Evolutionary conservation across 2,888 invertebrate species (phyloP), one percentile per base, ranked within the genome.

Genomic region (Heliothis peltigera): DNA sequence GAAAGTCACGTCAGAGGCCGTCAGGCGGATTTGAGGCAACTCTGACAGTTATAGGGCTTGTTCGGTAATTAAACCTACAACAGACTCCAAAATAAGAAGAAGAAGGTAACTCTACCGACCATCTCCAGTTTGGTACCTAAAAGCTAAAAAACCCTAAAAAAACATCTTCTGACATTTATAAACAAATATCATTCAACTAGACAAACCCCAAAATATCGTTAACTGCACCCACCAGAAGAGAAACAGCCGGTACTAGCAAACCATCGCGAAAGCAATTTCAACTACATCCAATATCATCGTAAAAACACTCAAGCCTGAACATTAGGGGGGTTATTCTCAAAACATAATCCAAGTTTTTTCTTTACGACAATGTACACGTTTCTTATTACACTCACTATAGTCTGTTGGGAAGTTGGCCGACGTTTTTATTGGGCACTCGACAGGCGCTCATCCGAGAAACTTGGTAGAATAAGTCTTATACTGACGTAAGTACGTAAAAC

Each of bases 371-470:
- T 61, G 57, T 67, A 71, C 65, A 77, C 75, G 71, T 75, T 68
- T 78, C 67, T 62, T 73, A 77, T 79, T 70, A 73, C 64, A 49
- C 49, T 47, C 44, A 28, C 51, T 62, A 49, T 21, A 64, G 55
- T 57, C 61, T 57, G 78, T 56, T 49, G 15, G 52, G 70, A 80
- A 82, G 75, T 80, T 81, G 58, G 56, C 46, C 65, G 64, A 64
- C 66, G 72, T 75, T 77, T 39, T 80, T 82, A 81, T 80, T 79
- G 61, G 66, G 43, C 54, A 64, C 70, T 78, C 64, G 56, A 67
- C 61, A 53, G 63, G 64, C 77, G 54, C 64, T 74, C 68, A 71
- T 78, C 63, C 75, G 64, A 55, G 48, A 70, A 77, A 73, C 71
- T 80, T 70, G 46, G 46, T 39, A 63, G 62, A 65, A 79, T 77